Conservation (phyloP, 2,888 invertebrate species). For the Smittia sp. region DNA sequence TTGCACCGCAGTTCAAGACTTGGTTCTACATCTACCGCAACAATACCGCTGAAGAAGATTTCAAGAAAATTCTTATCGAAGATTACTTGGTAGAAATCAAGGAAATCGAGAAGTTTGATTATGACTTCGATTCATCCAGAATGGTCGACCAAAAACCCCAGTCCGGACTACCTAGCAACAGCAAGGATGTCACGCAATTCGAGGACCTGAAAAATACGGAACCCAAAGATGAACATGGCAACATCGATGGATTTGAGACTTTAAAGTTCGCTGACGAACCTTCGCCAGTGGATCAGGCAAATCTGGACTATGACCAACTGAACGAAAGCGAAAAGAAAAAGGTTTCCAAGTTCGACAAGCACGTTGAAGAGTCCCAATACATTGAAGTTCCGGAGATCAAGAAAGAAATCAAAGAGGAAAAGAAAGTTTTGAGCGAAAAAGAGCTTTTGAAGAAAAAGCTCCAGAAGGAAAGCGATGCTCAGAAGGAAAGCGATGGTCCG, state of each 20-base stretch:
- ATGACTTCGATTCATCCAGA: constrained; percentile 42
- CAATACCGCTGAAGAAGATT: constrained; percentile 61
- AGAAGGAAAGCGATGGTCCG: constrained; percentile 58
- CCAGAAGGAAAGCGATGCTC: constrained; percentile 56
- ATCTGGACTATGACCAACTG: constrained; percentile 47
- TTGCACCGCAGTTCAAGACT: constrained; percentile 62
- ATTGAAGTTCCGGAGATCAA: constrained; percentile 52
- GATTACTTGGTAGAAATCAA: constrained; percentile 64
- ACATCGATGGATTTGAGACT: constrained; percentile 18
- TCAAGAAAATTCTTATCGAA: constrained; percentile 59
- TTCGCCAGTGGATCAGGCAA: background rate
- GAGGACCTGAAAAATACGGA: constrained; percentile 51
- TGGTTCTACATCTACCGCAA: constrained; percentile 68
- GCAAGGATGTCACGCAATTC: constrained; percentile 52
- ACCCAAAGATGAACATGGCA: constrained; percentile 35
- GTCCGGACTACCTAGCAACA: constrained; percentile 45
- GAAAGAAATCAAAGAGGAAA: constrained; percentile 46
- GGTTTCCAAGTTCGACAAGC: constrained; percentile 52
- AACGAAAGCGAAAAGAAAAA: constrained; percentile 47
- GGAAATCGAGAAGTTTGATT: constrained; percentile 54
- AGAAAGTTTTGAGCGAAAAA: constrained; percentile 48
- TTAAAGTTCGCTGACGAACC: constrained; percentile 6
- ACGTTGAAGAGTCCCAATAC: constrained; percentile 53
- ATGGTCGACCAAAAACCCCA: background rate
- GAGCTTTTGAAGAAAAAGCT: constrained; percentile 52